Percentiles rank a stretch among this genome's conserved stretches.
Conservation (phyloP, 2,113 vertebrate genomes). For the Gallinago jamesoni region DNA sequence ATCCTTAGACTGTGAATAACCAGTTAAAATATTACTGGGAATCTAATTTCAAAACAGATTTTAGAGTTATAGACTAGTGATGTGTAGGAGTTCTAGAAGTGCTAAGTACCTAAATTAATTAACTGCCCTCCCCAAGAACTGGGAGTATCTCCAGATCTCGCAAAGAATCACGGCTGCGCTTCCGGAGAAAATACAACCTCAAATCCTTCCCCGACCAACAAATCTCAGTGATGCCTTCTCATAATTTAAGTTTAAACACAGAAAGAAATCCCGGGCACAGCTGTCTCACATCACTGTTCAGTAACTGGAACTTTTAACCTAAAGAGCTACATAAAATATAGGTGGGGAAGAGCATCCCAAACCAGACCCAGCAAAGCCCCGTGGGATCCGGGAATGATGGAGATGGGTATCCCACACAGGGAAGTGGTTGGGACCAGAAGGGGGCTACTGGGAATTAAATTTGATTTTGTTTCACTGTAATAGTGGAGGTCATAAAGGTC, state of each 20-base stretch:
- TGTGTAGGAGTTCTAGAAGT: not conserved
- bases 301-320: not conserved
- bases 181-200: not conserved
- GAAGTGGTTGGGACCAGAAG: not conserved
- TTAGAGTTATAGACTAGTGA: constrained; percentile 35
- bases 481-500: not conserved
- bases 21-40: not conserved
- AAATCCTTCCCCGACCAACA: not conserved
- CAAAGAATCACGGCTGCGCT: not conserved
- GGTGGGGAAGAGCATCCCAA: not conserved
- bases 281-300: accelerated
- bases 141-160: constrained; percentile 40
- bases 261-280: not conserved
- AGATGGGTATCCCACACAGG: too few species aligned
- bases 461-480: not conserved
- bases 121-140: constrained; percentile 40
- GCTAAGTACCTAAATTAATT: constrained; percentile 39
- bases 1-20: not conserved
- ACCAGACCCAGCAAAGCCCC: too few species aligned
- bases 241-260: not conserved
- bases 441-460: not conserved
- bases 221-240: not conserved
- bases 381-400: accelerated
- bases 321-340: too few species aligned
- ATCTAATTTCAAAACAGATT: not conserved